These are phyloP conservation scores for Aproaerema taeniolella DNA, from an alignment of 2,888 invertebrate genomes.

Conservation along the genomic window DNA sequence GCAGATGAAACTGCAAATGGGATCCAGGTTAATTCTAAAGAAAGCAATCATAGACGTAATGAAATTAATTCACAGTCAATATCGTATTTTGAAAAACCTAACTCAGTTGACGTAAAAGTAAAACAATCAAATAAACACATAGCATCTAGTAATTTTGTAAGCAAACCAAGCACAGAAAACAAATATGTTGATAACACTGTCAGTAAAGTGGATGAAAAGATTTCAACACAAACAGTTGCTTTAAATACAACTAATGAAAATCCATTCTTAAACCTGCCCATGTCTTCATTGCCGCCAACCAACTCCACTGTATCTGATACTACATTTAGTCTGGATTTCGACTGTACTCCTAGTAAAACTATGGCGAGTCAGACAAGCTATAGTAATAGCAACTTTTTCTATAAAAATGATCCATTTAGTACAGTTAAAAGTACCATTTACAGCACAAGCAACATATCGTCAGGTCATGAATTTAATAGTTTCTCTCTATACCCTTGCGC, in stretches of 20 bases:
- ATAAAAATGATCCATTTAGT: constrained; percentile 62
- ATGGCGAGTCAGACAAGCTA: constrained; percentile 42
- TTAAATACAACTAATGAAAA: constrained; percentile 47
- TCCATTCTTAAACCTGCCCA: constrained; percentile 59
- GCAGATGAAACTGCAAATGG: constrained; percentile 50
- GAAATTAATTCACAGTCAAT: constrained; percentile 34
- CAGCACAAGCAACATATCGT: constrained; percentile 63
- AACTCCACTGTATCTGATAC: constrained; percentile 47
- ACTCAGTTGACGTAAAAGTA: constrained; percentile 28
- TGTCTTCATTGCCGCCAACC: constrained; percentile 54
- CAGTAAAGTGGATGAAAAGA: constrained; percentile 35
- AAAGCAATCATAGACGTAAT: constrained; percentile 32
- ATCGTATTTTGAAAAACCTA: constrained; percentile 37
- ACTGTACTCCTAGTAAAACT: constrained; percentile 56
- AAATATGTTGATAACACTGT: constrained; percentile 37
- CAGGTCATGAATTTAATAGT: constrained; percentile 63
- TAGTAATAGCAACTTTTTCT: constrained; percentile 56
- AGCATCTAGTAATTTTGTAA: constrained; percentile 23
- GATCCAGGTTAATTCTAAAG: constrained; percentile 34
- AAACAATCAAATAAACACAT: constrained; percentile 29
- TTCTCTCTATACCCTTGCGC: constrained; percentile 68
- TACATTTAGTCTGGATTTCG: constrained; percentile 58
- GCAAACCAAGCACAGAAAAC: constrained; percentile 38
- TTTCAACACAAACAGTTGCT: constrained; percentile 31
- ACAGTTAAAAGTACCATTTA: constrained; percentile 61